Conservation (phyloP, 2,797 vertebrate genomes). For the Pseudochaenichthys georgianus region DNA sequence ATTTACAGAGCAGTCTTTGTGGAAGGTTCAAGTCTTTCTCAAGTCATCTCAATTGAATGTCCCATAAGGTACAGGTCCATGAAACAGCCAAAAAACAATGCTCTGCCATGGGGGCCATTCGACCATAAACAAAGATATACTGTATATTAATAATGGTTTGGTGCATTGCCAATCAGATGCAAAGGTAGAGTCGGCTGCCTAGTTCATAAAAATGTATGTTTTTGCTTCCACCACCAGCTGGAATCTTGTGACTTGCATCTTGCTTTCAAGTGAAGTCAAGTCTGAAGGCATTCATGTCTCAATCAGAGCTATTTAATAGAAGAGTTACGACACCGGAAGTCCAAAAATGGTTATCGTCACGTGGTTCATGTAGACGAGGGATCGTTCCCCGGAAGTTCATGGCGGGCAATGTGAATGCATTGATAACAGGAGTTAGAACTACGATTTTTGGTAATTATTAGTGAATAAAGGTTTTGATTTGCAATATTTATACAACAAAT, state of each 20-base stretch:
- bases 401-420: no score
- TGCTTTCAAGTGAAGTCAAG: neutral
- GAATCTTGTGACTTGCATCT: neutral
- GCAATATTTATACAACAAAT: no score
- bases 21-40: conserved; percentile 27
- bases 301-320: no score
- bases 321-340: no score
- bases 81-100: conserved; percentile 8
- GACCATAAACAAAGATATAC: neutral
- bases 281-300: neutral
- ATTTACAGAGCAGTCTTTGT: conserved; percentile 43
- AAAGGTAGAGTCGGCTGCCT: neutral
- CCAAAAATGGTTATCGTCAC: no score
- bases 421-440: no score
- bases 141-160: neutral
- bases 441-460: no score
- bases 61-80: neutral
- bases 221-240: neutral
- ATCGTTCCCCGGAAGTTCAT: no score
- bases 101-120: neutral
- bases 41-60: conserved; percentile 6
- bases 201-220: no score
- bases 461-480: no score
- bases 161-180: conserved; percentile 6
- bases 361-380: no score